These are phyloP conservation scores for Dioctria rufipes DNA, from an alignment of 2,888 invertebrate genomes.

Conservation along the genomic window DNA sequence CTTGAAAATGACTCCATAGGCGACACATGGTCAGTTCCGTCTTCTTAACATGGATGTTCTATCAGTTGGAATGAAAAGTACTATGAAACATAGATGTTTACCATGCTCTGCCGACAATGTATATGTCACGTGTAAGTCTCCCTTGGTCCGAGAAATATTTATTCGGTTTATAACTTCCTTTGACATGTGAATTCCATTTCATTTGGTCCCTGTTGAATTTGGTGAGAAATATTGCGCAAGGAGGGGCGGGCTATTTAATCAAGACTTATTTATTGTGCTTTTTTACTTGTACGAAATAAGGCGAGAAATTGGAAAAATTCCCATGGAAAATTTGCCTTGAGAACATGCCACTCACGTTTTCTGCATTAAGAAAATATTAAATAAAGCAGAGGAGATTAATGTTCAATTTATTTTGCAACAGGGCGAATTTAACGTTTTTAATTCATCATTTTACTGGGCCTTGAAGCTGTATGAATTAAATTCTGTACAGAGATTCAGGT, in stretches of 20 bases:
- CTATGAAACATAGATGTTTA: neutral
- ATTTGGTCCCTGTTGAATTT: neutral
- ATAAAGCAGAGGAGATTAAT: conserved; percentile 1
- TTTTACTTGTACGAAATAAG: neutral
- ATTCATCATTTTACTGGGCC: neutral
- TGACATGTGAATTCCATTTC: conserved; percentile 10
- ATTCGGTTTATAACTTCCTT: conserved; percentile 10
- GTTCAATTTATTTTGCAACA: neutral
- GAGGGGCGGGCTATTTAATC: neutral
- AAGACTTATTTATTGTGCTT: conserved; percentile 1
- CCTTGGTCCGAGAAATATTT: neutral
- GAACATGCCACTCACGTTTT: neutral
- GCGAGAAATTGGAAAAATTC: neutral
- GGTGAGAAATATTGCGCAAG: neutral
- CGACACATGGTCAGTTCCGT: conserved; percentile 17
- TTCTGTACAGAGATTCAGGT: too few relatives aligned
- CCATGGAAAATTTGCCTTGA: neutral
- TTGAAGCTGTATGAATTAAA: too few relatives aligned
- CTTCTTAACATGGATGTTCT: neutral
- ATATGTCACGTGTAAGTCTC: neutral
- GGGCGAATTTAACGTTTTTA: neutral
- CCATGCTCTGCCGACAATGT: neutral
- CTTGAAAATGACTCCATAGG: conserved; percentile 14
- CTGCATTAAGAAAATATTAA: neutral
- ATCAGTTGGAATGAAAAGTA: conserved; percentile 6